phyloP scores from a whole-genome alignment of 2,888 invertebrate species.

The Amitus sp. region DNA sequence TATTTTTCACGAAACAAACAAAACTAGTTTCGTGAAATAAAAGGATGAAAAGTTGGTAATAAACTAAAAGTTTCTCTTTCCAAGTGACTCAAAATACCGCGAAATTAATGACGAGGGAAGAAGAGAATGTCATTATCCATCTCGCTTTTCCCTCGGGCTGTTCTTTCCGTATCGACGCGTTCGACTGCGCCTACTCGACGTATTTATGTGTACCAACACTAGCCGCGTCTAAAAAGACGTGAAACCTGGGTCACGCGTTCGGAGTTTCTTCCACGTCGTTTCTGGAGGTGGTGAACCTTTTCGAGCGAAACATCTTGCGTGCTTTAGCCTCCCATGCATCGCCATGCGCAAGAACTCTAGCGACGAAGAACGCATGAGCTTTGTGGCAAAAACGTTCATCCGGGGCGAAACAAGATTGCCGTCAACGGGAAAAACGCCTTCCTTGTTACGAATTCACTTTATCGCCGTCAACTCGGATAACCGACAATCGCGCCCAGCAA shows the following conservation, averaged over 20 bases:
- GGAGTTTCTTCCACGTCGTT: constrained; percentile 51
- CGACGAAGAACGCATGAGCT: constrained; percentile 19
- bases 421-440: background rate
- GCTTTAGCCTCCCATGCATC: constrained; percentile 59
- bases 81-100: background rate
- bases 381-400: constrained; percentile 2
- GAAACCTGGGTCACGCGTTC: constrained; percentile 57
- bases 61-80: too few species aligned
- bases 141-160: too few species aligned
- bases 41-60: too few species aligned
- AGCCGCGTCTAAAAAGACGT: constrained; percentile 47
- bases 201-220: constrained; percentile 50
- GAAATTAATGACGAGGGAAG: too few species aligned
- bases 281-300: constrained; percentile 48
- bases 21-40: background rate
- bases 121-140: too few species aligned
- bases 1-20: too few species aligned
- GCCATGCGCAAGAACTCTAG: constrained; percentile 58
- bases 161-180: background rate
- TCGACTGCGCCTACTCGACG: constrained; percentile 22
- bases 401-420: background rate
- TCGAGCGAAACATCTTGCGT: constrained; percentile 51
- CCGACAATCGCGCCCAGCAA: background rate
- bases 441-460: background rate
- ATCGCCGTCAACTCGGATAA: background rate